These are phyloP conservation scores for Luidia sarsii DNA, from an alignment of 53 echinoderm and acorn worm species.

Conservation along the genomic window DNA sequence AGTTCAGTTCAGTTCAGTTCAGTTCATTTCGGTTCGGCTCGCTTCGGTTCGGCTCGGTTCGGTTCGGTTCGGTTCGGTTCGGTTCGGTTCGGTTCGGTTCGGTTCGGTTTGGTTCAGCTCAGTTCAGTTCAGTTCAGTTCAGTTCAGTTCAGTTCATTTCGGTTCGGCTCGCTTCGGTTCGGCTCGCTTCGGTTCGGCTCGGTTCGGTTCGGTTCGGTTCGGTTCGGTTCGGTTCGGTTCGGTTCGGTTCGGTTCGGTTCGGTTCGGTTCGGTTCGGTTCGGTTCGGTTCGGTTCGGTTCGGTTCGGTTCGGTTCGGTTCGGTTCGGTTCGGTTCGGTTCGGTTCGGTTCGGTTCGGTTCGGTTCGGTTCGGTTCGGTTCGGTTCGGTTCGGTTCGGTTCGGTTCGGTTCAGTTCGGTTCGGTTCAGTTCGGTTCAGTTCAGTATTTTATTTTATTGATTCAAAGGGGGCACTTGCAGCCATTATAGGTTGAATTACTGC, in stretches of 20 bases:
- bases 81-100: background rate
- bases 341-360: background rate
- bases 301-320: background rate
- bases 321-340: conserved; percentile 3
- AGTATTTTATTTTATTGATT: too few species aligned
- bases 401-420: too few species aligned
- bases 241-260: background rate
- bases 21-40: background rate
- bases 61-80: background rate
- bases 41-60: background rate
- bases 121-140: background rate
- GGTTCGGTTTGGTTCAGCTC: background rate
- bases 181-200: background rate
- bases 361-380: background rate
- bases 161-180: background rate
- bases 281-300: background rate
- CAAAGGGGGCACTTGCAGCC: too few species aligned
- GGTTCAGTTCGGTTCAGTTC: too few species aligned
- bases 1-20: conserved; percentile 2
- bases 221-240: background rate
- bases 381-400: background rate
- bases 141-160: background rate
- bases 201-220: background rate
- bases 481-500: too few species aligned
- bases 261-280: background rate